These are phyloP conservation scores for Porites evermanni DNA, from an alignment of 92 coral and sea anemone species.

Conservation along the genomic window DNA sequence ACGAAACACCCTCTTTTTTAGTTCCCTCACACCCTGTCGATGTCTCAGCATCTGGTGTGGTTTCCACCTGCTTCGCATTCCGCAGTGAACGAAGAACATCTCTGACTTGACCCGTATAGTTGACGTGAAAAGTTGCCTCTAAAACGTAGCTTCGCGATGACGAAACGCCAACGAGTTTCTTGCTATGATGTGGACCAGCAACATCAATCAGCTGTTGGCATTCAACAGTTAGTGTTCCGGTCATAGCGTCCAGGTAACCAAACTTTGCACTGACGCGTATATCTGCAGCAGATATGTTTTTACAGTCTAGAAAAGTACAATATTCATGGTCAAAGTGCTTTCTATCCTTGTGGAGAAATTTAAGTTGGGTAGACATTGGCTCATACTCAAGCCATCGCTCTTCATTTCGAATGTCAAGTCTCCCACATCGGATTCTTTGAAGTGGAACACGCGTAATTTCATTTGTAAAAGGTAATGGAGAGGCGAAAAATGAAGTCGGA, in stretches of 20 bases:
- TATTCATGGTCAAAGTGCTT: constrained; percentile 77
- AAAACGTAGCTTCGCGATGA: constrained; percentile 60
- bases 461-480: constrained; percentile 23
- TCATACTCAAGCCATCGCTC: constrained; percentile 88
- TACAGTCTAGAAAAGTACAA: constrained; percentile 68
- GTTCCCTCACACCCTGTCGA: background rate
- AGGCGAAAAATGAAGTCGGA: constrained; percentile 7
- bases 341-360: constrained; percentile 68
- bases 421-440: constrained; percentile 84
- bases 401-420: constrained; percentile 69
- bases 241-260: constrained; percentile 93
- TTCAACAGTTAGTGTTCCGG: constrained; percentile 83
- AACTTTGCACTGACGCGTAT: constrained; percentile 89
- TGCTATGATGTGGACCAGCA: constrained; percentile 18
- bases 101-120: constrained; percentile 92
- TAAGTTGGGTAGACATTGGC: constrained; percentile 65
- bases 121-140: constrained; percentile 87
- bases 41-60: background rate
- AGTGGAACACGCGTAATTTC: constrained; percentile 67
- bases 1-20: background rate
- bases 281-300: constrained; percentile 88
- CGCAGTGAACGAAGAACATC: constrained; percentile 87
- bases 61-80: constrained; percentile 69
- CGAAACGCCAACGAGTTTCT: constrained; percentile 12
- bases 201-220: constrained; percentile 66